Conservation (phyloP, 2,888 invertebrate genomes). For the Dicyrtoma fusca region DNA sequence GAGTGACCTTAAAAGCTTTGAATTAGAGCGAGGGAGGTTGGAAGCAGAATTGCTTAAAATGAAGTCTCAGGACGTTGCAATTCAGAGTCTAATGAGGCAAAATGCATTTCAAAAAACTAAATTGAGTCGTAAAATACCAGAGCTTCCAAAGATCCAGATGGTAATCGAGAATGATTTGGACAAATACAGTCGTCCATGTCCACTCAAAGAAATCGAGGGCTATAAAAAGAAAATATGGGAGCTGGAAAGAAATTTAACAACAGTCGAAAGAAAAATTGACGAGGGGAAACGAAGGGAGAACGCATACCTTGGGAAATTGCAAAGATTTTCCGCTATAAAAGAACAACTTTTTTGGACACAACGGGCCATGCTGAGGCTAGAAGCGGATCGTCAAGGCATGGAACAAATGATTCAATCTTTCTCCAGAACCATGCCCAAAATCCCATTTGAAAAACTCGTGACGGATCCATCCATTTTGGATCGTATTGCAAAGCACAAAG, state of each 20-base stretch:
- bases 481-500: slow-evolving; percentile 49
- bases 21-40: slow-evolving; percentile 40
- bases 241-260: slow-evolving; percentile 43
- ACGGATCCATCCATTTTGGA: slow-evolving; percentile 55
- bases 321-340: slow-evolving; percentile 45
- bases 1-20: slow-evolving; percentile 39
- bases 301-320: slow-evolving; percentile 42
- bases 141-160: slow-evolving; percentile 34
- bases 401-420: slow-evolving; percentile 45
- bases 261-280: slow-evolving; percentile 45
- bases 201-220: slow-evolving; percentile 42
- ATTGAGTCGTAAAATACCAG: slow-evolving; percentile 40
- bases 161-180: neutral
- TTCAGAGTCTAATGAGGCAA: slow-evolving; percentile 47
- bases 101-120: slow-evolving; percentile 42
- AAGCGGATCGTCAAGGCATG: slow-evolving; percentile 48
- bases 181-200: slow-evolving; percentile 10
- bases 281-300: slow-evolving; percentile 49
- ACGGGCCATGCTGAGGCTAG: slow-evolving; percentile 50
- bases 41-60: slow-evolving; percentile 45
- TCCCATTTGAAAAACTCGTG: slow-evolving; percentile 50
- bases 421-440: slow-evolving; percentile 46
- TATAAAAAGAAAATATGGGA: slow-evolving; percentile 53
- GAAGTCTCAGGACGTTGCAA: slow-evolving; percentile 45
- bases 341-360: slow-evolving; percentile 53